These are phyloP conservation scores for Stegodyphus dumicola DNA, from an alignment of 1,140 invertebrate species.

Conservation along the genomic window DNA sequence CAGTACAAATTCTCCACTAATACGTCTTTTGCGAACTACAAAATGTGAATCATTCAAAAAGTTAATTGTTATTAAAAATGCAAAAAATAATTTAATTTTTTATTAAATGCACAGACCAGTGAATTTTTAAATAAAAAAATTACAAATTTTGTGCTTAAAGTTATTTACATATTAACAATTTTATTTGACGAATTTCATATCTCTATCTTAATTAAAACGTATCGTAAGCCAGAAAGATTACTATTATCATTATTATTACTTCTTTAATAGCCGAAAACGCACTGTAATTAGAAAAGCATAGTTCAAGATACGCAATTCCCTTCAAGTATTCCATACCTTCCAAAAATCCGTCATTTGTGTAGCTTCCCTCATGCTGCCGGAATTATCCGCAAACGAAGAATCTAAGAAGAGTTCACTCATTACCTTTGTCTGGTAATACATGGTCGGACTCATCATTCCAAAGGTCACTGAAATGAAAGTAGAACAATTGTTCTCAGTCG, in stretches of 20 bases:
- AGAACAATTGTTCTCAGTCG: not conserved
- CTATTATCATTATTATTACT: too few species aligned
- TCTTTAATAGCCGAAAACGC: too few species aligned
- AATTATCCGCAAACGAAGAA: constrained; percentile 66
- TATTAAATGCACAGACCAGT: too few species aligned
- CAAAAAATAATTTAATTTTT: too few species aligned
- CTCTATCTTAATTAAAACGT: too few species aligned
- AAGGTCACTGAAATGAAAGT: constrained; percentile 71
- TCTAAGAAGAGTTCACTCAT: constrained; percentile 73
- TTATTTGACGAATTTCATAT: too few species aligned
- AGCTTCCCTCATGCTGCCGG: constrained; percentile 70
- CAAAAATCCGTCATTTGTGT: constrained; percentile 74
- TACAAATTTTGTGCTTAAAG: not conserved
- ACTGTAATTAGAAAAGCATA: too few species aligned
- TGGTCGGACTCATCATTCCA: constrained; percentile 73
- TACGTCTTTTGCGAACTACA: constrained; percentile 73
- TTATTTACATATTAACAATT: not conserved
- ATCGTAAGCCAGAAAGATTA: too few species aligned
- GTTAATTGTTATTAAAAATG: not conserved
- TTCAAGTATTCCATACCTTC: constrained; percentile 68
- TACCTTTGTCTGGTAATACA: constrained; percentile 75
- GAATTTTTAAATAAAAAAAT: too few species aligned
- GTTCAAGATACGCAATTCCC: too few species aligned
- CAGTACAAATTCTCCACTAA: constrained; percentile 74
- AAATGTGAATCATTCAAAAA: constrained; percentile 2